Conservation (phyloP, 2,113 vertebrate genomes). For the Chrysemys picta region DNA sequence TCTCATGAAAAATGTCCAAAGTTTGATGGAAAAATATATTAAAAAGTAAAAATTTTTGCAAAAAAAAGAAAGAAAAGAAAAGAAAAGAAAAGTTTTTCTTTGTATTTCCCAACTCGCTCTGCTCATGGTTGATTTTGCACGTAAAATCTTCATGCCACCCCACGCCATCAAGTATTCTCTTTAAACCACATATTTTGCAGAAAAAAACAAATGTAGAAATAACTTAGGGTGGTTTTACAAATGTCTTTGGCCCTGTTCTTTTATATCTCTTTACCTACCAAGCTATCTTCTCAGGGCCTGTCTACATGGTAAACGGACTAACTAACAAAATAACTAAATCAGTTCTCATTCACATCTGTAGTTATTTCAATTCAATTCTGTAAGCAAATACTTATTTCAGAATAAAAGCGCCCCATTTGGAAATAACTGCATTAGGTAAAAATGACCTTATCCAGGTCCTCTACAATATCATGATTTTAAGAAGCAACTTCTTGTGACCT, state of each 20-base stretch:
- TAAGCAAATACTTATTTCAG: constrained; percentile 8
- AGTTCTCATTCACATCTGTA: background rate
- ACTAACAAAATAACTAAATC: background rate
- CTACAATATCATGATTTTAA: background rate
- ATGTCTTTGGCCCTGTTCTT: accelerated
- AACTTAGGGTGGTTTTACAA: background rate
- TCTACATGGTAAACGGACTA: background rate
- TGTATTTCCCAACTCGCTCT: background rate
- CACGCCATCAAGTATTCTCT: background rate
- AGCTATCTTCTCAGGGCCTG: background rate
- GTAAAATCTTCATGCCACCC: background rate
- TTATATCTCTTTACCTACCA: background rate
- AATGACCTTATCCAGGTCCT: background rate
- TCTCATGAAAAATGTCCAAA: background rate
- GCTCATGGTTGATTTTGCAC: background rate
- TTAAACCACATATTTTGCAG: background rate
- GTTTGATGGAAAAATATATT: background rate
- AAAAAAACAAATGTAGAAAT: background rate
- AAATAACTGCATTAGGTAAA: background rate
- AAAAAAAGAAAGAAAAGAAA: background rate
- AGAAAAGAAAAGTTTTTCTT: background rate
- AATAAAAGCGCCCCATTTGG: background rate
- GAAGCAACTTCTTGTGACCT: background rate
- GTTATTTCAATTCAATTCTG: background rate
- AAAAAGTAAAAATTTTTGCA: background rate